phyloP scores from a whole-genome alignment of 2,113 vertebrate species.

The Proteles cristata region DNA sequence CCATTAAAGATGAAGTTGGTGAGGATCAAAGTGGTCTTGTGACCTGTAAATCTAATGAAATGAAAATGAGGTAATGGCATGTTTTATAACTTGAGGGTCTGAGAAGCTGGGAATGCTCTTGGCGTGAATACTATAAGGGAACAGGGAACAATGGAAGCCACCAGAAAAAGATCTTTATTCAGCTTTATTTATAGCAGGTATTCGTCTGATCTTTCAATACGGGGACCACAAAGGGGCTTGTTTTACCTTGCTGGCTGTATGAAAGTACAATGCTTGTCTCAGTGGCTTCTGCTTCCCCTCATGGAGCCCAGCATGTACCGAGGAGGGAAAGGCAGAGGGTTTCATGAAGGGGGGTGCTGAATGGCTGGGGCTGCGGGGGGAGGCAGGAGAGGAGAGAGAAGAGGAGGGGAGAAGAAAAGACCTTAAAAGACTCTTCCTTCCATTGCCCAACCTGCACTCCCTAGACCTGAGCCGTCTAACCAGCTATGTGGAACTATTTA shows the following conservation, averaged over 20 bases:
- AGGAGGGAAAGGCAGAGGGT: not conserved
- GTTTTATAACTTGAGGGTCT: conserved; percentile 73
- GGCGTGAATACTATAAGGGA: conserved; percentile 44
- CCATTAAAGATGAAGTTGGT: conserved; percentile 74
- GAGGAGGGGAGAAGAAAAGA: not conserved
- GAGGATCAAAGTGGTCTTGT: conserved; percentile 71
- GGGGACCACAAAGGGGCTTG: conserved; percentile 54
- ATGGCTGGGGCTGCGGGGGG: not conserved
- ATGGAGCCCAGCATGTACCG: not conserved
- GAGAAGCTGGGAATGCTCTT: conserved; percentile 76
- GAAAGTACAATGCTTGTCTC: conserved; percentile 31
- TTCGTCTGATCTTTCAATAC: conserved; percentile 68
- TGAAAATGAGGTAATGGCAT: conserved; percentile 79
- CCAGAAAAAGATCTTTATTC: conserved; percentile 71
- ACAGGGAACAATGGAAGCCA: conserved; percentile 70
- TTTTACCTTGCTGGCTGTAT: conserved; percentile 55
- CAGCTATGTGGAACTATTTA: not conserved
- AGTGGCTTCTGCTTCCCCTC: conserved; percentile 17
- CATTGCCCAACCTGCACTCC: not conserved
- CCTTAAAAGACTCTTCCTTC: not conserved
- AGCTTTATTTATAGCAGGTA: conserved; percentile 75
- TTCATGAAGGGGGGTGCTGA: not conserved
- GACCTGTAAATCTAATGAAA: conserved; percentile 73
- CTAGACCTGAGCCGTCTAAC: not conserved
- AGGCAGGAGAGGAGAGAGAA: not conserved